Evolutionary conservation across 1,140 invertebrate species (phyloP).

Genomic region (Andrena cerasifolii): DNA sequence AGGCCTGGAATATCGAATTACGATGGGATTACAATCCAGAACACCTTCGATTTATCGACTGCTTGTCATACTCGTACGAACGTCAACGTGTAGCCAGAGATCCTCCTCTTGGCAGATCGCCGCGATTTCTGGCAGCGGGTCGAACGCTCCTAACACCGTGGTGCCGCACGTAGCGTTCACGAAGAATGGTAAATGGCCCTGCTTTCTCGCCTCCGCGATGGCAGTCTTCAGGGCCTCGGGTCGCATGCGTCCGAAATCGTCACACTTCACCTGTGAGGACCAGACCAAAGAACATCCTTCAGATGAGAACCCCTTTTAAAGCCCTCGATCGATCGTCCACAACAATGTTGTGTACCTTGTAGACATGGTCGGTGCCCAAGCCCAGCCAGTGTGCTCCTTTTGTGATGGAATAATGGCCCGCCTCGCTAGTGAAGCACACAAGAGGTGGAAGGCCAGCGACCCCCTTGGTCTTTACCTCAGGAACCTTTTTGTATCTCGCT

Average conservation of each 20-base stretch:
- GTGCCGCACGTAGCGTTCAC: slow-evolving; percentile 90
- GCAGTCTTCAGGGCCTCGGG: slow-evolving; percentile 83
- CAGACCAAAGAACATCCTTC: no score
- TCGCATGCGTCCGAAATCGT: slow-evolving; percentile 86
- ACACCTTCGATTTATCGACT: no score
- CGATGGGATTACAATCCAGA: not conserved
- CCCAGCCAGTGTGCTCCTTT: slow-evolving; percentile 92
- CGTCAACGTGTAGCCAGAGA: slow-evolving; percentile 95
- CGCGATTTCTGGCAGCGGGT: slow-evolving; percentile 89
- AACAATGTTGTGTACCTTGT: slow-evolving; percentile 71
- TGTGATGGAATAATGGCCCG: slow-evolving; percentile 94
- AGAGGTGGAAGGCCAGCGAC: slow-evolving; percentile 84
- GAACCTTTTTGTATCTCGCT: slow-evolving; percentile 89
- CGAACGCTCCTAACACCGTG: slow-evolving; percentile 92
- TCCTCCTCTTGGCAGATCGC: slow-evolving; percentile 85
- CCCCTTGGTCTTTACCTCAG: slow-evolving; percentile 89
- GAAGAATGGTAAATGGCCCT: slow-evolving; percentile 85
- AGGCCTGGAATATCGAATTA: slow-evolving; percentile 85
- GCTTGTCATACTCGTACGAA: slow-evolving; percentile 77
- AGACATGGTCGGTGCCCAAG: slow-evolving; percentile 87
- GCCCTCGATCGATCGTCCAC: no score
- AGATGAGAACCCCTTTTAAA: no score
- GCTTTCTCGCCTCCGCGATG: slow-evolving; percentile 80
- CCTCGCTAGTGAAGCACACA: slow-evolving; percentile 89
- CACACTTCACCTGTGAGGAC: slow-evolving; percentile 85